Base-by-base conservation (phyloP, 2,888 invertebrate species). In the Mactromeris polynyma region DNA sequence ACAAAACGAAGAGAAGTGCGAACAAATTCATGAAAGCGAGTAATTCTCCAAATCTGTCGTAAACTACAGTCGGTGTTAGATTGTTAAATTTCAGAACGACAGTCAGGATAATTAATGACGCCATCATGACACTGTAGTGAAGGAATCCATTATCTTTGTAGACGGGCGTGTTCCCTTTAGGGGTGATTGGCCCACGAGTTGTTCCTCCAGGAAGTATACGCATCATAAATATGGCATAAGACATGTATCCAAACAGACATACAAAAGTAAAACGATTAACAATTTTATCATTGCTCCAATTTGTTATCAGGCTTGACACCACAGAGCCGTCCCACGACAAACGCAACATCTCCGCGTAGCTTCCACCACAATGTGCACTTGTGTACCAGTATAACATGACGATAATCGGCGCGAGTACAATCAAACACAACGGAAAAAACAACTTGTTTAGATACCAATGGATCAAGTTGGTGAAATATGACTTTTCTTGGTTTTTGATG, bases 121-220 rank as follows among this genome's bases (percentile, higher is more conserved):
- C 85, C 91, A 97, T 94, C 9, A 97, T 97, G 21, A 96, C 95
- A n/a, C 96, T 87, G 93, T 97, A 97, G 94, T 97, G 97, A 51
- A 95, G 86, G 93, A 97, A 97, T 1, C 97, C 97, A 94, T 97
- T 97, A 91, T 97, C 97, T 91, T 95, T 95, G 93, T 97, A 97
- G 2, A 94, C 93, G 0, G 97, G 97, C 14, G 95, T 94, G 91
- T 97, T 96, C 26, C 97, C 97, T 87, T 97, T 97, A 11, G 96
- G 95, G 0, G 97, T 97, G 6, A 96, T 94, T 0, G 97, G 97
- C 2, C 97, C 97, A 51, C 94, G 87, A 69, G 96, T 97, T 19
- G 93, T 95, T 73, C 96, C 96, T n/a, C 97, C 97, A 2, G 96
- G 97, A 7, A 97, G 88, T 0, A 97, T 88, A 87, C 95, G 95